Conservation (phyloP, 2,888 invertebrate species). For the Trichopria drosophilae region DNA sequence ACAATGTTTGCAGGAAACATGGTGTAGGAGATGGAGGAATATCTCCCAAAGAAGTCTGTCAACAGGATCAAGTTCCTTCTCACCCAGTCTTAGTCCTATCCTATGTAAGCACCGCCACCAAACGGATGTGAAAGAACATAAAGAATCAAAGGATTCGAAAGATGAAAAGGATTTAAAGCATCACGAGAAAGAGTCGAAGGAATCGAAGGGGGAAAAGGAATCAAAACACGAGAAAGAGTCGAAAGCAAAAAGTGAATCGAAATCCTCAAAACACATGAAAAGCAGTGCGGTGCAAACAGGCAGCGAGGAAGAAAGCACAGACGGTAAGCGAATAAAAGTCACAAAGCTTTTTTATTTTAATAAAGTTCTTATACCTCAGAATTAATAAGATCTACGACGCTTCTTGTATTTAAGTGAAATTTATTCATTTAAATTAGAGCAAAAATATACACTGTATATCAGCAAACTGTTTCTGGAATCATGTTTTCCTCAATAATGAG, state of each 20-base stretch:
- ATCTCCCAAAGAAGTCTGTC: constrained; percentile 51
- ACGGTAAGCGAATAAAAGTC: constrained; percentile 26
- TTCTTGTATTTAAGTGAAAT: neutral
- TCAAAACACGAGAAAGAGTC: constrained; percentile 8
- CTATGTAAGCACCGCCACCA: constrained; percentile 46
- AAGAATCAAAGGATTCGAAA: constrained; percentile 32
- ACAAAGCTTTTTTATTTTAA: neutral
- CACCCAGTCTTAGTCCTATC: constrained; percentile 48
- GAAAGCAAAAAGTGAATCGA: constrained; percentile 8
- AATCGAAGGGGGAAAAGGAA: constrained; percentile 8
- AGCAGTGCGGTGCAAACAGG: neutral
- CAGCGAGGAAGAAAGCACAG: constrained; percentile 13
- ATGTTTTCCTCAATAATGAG: no score
- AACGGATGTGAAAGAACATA: constrained; percentile 34
- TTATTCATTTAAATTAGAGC: neutral
- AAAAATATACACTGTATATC: neutral
- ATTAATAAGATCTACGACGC: no score
- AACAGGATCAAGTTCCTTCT: constrained; percentile 42
- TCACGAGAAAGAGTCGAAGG: constrained; percentile 12
- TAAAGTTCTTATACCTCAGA: neutral
- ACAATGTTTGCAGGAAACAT: constrained; percentile 63
- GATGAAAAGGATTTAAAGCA: constrained; percentile 29
- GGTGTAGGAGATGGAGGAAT: constrained; percentile 66
- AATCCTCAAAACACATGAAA: constrained; percentile 9
- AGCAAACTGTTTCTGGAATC: no score